A percentile compares a stretch with the other conserved stretches of the same genome.
Conservation (phyloP, 2,888 invertebrate species). For the Tineola bisselliella region DNA sequence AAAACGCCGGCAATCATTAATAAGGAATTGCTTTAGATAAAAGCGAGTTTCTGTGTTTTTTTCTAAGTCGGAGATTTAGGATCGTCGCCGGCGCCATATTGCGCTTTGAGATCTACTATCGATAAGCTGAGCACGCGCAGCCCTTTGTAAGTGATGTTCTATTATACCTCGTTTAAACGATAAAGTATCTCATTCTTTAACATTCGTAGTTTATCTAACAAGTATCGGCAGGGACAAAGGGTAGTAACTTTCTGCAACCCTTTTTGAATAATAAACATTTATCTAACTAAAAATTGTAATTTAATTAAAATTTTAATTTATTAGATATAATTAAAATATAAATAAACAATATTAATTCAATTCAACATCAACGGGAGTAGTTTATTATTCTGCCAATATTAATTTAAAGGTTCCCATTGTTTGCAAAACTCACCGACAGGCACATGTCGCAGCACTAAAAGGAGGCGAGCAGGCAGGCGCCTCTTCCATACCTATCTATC, state of each 20-base stretch:
- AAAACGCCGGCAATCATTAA: slow-evolving; percentile 17
- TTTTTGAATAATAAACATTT: too few species aligned
- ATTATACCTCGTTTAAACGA: neutral
- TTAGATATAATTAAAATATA: too few species aligned
- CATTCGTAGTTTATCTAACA: too few species aligned
- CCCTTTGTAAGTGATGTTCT: slow-evolving; percentile 9
- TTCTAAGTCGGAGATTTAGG: slow-evolving; percentile 38
- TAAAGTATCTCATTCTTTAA: neutral
- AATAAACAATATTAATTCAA: too few species aligned
- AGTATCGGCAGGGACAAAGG: too few species aligned
- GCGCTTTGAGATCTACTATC: slow-evolving; percentile 26
- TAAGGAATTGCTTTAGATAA: slow-evolving; percentile 24
- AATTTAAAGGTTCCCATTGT: slow-evolving; percentile 3
- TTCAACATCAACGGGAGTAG: too few species aligned
- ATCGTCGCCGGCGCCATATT: slow-evolving; percentile 41
- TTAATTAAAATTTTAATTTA: too few species aligned
- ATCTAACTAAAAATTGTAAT: too few species aligned
- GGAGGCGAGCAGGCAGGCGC: slow-evolving; percentile 22
- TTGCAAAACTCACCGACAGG: slow-evolving; percentile 5
- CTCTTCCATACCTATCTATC: slow-evolving; percentile 33
- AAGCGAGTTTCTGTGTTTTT: slow-evolving; percentile 23
- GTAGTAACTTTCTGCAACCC: too few species aligned
- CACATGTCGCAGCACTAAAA: neutral
- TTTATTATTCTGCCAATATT: too few species aligned
- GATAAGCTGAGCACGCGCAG: slow-evolving; percentile 33